Percentiles rank a stretch among this genome's conserved stretches.
Conservation (phyloP, 2,888 invertebrate species). For the Sarcophaga caerulescens region DNA sequence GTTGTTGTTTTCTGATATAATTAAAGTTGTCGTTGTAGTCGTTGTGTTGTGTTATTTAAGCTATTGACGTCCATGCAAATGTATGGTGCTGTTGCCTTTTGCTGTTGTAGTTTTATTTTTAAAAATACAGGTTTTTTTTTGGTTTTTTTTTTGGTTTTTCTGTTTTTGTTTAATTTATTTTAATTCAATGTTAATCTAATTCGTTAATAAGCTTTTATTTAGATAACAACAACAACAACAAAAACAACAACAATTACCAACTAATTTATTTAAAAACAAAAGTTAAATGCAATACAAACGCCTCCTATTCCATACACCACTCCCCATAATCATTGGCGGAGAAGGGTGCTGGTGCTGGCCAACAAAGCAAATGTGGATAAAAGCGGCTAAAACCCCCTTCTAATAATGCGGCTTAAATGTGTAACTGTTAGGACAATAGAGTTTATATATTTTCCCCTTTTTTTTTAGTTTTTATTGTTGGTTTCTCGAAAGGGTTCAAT, state of each 20-base stretch:
- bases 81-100: too few species aligned
- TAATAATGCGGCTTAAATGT: not conserved
- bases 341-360: not conserved
- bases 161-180: slow-evolving; percentile 49
- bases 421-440: not conserved
- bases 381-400: not conserved
- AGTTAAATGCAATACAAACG: not conserved
- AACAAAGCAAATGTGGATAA: not conserved
- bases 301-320: too few species aligned
- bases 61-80: too few species aligned
- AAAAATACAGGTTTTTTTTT: too few species aligned
- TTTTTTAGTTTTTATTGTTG: not conserved
- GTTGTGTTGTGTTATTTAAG: not conserved
- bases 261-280: not conserved
- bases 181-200: slow-evolving; percentile 69
- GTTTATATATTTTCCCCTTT: not conserved
- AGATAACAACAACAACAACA: slow-evolving; percentile 43
- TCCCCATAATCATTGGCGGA: not conserved
- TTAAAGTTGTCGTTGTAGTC: not conserved
- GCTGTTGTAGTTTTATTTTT: too few species aligned
- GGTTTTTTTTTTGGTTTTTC: slow-evolving; percentile 13
- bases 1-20: not conserved
- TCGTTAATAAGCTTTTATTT: slow-evolving; percentile 66
- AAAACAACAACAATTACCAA: slow-evolving; percentile 28
- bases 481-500: slow-evolving; percentile 39